These are phyloP conservation scores for Cryptus viduatorius DNA, from an alignment of 2,888 invertebrate genomes.

Conservation along the genomic window DNA sequence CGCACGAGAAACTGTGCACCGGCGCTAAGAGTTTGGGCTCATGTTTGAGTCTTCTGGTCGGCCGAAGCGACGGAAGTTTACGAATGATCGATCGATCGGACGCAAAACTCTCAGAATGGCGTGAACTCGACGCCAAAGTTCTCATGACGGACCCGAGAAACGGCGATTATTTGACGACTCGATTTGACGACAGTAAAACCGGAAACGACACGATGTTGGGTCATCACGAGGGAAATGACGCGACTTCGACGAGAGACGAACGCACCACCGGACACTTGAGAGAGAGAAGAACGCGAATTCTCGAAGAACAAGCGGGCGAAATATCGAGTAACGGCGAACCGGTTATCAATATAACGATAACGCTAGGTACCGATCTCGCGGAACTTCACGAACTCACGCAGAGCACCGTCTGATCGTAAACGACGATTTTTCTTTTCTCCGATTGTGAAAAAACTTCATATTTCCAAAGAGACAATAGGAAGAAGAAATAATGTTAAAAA, in stretches of 20 bases:
- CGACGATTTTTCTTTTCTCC: background rate
- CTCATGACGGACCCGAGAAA: conserved; percentile 52
- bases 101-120: conserved; percentile 41
- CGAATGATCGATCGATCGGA: conserved; percentile 40
- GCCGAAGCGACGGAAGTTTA: conserved; percentile 51
- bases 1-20: conserved; percentile 58
- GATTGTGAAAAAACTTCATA: background rate
- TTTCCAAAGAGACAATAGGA: background rate
- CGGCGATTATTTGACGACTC: conserved; percentile 13
- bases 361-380: conserved; percentile 55
- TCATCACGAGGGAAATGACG: conserved; percentile 19
- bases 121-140: conserved; percentile 62
- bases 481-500: background rate
- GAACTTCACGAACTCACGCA: conserved; percentile 62
- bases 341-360: conserved; percentile 68
- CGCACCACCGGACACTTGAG: conserved; percentile 6
- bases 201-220: conserved; percentile 26
- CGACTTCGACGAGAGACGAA: conserved; percentile 2
- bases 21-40: conserved; percentile 62
- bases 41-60: conserved; percentile 58
- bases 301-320: conserved; percentile 61
- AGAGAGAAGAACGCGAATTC: conserved; percentile 65
- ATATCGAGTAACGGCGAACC: conserved; percentile 65
- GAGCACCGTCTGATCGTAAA: conserved; percentile 58
- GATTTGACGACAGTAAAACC: conserved; percentile 43